phyloP scores from a whole-genome alignment of 2,797 vertebrate genomes.

The Squalus acanthias region DNA sequence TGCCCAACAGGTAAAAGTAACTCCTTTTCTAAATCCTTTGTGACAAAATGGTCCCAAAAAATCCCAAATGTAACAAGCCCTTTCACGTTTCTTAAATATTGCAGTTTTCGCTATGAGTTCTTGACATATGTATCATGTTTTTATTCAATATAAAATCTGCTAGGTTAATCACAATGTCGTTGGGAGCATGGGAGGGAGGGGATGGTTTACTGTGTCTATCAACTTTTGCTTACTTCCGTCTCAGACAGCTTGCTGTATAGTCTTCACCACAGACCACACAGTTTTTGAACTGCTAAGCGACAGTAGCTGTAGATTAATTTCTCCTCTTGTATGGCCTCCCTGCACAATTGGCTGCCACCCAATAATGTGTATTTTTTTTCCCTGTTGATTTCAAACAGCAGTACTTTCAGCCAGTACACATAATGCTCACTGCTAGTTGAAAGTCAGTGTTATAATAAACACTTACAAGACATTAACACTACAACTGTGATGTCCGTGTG shows the following conservation, averaged over 20 bases:
- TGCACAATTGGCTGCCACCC: background rate
- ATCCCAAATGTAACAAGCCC: background rate
- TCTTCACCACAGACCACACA: background rate
- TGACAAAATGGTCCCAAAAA: background rate
- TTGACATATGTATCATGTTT: background rate
- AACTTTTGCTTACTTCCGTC: background rate
- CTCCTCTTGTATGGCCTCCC: background rate
- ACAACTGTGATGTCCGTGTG: background rate
- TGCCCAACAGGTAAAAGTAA: background rate
- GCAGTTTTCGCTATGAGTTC: background rate
- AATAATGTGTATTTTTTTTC: background rate
- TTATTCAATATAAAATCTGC: background rate
- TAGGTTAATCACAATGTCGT: background rate
- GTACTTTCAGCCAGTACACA: background rate
- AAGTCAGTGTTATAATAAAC: constrained; percentile 8
- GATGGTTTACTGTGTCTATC: background rate
- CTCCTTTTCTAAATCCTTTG: background rate
- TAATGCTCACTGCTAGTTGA: background rate
- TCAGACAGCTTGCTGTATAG: background rate
- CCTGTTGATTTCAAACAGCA: background rate
- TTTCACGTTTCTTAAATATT: background rate
- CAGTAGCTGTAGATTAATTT: background rate
- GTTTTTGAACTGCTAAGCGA: background rate
- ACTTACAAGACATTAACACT: background rate
- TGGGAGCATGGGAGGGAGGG: background rate